Evolutionary conservation across 1,140 invertebrate species (phyloP), one percentile per base, ranked within the genome.

Genomic region (Tetranychus urticae): DNA sequence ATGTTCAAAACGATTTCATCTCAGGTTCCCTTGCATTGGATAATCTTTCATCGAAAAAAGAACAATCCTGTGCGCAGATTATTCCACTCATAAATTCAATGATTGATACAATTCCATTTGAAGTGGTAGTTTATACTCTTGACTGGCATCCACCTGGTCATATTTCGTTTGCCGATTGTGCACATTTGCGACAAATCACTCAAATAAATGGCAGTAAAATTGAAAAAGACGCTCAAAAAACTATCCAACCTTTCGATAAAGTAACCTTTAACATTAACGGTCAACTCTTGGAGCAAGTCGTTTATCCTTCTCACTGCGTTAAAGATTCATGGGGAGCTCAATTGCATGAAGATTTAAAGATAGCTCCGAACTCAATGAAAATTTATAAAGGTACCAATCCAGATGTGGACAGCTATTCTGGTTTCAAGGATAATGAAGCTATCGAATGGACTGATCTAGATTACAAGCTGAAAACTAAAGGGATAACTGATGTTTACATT

Each of bases 1-100:
- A 97, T 74, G 90, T 97, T 3, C 93, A 97, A 75, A 96, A 97
- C 74, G 93, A 97, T 75, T 97, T 97, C 74, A 93, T 97, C 68
- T 81, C 82, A 61, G 93, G 93, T 55, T 88, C 88, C 13, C 78
- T 97, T 58, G 85, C 93, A 67, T 85, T 97, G 67, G 85, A 82
- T 70, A 83, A 91, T 67, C 93, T 89, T 72, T 84, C 86, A 58
- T 90, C 90, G 34, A 82, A 86, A 67, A n/a, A 23, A n/a, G n/a
- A n/a, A 52, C 88, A 96, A 64, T 84, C 93, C 71, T 87, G 85
- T 62, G 78, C 80, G 39, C 85, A 89, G 77, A 85, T 90, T 42
- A 80, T 91, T 61, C 84, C 88, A 60, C 85, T 88, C 2, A 92
- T 96, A 65, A 98, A 97, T 77, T 76, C 80, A 54, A 72, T 97